These are phyloP conservation scores for Sinocyclocheilus anshuiensis DNA, from an alignment of 2,113 vertebrate species.

Conservation along the genomic window DNA sequence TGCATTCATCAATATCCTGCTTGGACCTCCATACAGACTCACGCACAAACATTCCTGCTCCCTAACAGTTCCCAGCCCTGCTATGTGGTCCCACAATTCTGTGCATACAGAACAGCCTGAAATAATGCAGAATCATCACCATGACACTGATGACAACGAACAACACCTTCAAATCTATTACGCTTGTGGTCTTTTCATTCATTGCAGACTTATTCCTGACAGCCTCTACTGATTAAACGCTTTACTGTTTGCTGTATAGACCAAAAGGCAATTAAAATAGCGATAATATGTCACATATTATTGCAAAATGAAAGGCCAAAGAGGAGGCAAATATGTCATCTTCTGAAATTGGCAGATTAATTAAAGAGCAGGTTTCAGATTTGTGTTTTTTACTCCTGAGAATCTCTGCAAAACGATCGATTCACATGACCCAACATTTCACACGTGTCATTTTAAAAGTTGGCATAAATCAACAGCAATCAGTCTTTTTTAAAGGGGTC, in stretches of 20 bases:
- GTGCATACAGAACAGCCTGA: constrained; percentile 12
- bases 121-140: constrained; percentile 40
- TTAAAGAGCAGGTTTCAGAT: constrained; percentile 25
- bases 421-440: neutral
- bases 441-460: neutral
- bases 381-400: neutral
- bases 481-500: neutral
- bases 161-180: constrained; percentile 33
- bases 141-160: constrained; percentile 17
- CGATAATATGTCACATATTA: constrained; percentile 65
- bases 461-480: neutral
- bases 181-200: constrained; percentile 66
- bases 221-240: constrained; percentile 74
- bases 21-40: constrained; percentile 31
- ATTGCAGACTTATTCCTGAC: constrained; percentile 74
- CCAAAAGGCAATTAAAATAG: constrained; percentile 79
- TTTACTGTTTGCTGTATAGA: constrained; percentile 79
- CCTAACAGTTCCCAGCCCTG: neutral
- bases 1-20: constrained; percentile 54
- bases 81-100: neutral
- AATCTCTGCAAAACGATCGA: neutral
- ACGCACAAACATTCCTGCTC: constrained; percentile 35
- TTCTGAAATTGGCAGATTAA: constrained; percentile 16
- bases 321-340: constrained; percentile 46
- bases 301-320: constrained; percentile 74